These are phyloP conservation scores for Pharmacophagus antenor DNA, from an alignment of 2,888 invertebrate genomes.

Conservation along the genomic window DNA sequence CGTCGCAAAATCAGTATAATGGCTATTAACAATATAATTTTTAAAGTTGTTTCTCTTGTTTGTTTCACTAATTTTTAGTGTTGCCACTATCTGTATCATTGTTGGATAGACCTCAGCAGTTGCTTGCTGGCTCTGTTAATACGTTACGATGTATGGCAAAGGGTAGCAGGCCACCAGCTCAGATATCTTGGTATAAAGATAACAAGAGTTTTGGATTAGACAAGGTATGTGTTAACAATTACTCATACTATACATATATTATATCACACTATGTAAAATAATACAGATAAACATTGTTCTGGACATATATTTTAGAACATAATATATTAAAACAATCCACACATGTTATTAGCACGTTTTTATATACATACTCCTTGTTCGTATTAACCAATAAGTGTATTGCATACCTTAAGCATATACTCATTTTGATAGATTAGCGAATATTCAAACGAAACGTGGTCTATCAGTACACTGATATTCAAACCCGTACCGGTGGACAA, in stretches of 20 bases:
- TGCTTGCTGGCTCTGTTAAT: constrained; percentile 88
- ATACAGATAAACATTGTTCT: too few species aligned
- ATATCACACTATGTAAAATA: too few species aligned
- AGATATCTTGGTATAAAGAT: constrained; percentile 90
- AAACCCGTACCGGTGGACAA: constrained; percentile 90
- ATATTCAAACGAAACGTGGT: constrained; percentile 85
- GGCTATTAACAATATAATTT: too few species aligned
- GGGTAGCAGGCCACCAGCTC: constrained; percentile 92
- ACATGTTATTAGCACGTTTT: too few species aligned
- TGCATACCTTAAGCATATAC: background rate
- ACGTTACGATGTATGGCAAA: constrained; percentile 90
- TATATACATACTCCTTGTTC: too few species aligned
- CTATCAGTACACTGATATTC: constrained; percentile 88
- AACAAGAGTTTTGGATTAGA: constrained; percentile 86
- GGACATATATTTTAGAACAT: too few species aligned
- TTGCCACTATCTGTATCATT: constrained; percentile 89
- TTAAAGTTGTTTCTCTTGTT: too few species aligned
- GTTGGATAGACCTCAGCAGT: constrained; percentile 86
- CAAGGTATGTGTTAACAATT: constrained; percentile 82
- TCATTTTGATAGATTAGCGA: constrained; percentile 78
- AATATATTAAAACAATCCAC: too few species aligned
- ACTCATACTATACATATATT: too few species aligned
- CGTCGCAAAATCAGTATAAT: too few species aligned
- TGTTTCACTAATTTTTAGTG: constrained; percentile 83
- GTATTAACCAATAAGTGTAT: background rate